A percentile compares a stretch with the other conserved stretches of the same genome.
Conservation (phyloP, 2,113 vertebrate genomes). For the Cavia porcellus region DNA sequence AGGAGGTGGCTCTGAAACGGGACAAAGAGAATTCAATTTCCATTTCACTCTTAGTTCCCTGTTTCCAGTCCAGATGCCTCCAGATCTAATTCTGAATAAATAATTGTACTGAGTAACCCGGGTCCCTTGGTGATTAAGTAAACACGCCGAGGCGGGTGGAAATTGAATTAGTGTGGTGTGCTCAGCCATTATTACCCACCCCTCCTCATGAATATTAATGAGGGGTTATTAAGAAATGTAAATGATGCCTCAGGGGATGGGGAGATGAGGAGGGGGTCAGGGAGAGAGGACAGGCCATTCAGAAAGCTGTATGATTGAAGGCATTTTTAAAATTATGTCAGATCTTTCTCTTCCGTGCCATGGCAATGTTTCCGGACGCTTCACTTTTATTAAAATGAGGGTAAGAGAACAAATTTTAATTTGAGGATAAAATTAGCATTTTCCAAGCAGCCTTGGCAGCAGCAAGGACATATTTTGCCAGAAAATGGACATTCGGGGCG, state of each 20-base stretch:
- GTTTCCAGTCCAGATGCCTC: constrained; percentile 87
- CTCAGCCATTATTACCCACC: constrained; percentile 87
- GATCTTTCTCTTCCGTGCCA: constrained; percentile 78
- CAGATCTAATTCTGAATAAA: constrained; percentile 92
- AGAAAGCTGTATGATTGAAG: constrained; percentile 85
- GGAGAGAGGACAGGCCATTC: constrained; percentile 85
- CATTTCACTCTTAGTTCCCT: constrained; percentile 84
- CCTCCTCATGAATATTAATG: constrained; percentile 90
- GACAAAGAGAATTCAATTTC: constrained; percentile 80
- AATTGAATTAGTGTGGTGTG: constrained; percentile 91
- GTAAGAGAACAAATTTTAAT: constrained; percentile 82
- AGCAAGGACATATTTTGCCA: constrained; percentile 80
- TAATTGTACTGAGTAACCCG: constrained; percentile 89
- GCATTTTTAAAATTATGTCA: constrained; percentile 87
- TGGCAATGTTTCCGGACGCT: constrained; percentile 81
- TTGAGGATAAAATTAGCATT: constrained; percentile 84
- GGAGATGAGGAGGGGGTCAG: constrained; percentile 70
- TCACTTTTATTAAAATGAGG: constrained; percentile 86
- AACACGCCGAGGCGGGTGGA: constrained; percentile 88
- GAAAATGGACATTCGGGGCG: constrained; percentile 71
- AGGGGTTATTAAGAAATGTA: constrained; percentile 91
- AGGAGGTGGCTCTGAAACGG: constrained; percentile 41
- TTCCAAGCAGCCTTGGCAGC: constrained; percentile 75
- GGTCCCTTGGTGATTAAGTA: constrained; percentile 91
- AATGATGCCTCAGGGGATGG: constrained; percentile 88